Conservation (phyloP, 2,797 vertebrate species). For the Bradypus variegatus region DNA sequence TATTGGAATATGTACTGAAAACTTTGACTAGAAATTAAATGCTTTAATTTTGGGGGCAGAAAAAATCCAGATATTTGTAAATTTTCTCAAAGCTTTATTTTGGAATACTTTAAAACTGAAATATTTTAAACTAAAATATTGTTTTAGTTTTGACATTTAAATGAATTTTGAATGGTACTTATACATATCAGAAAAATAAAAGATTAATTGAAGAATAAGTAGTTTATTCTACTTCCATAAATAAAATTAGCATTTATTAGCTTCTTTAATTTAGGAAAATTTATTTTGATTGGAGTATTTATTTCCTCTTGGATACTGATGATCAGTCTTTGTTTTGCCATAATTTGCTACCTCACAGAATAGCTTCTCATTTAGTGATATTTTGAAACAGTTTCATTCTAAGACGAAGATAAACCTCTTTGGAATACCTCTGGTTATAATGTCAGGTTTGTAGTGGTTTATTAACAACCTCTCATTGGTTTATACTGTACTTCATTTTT, state of each 20-base stretch:
- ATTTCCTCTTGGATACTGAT: neutral
- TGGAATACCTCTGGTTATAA: neutral
- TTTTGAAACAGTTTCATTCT: neutral
- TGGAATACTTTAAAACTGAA: slow-evolving; percentile 6
- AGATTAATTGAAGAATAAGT: neutral
- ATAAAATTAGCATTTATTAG: slow-evolving; percentile 1
- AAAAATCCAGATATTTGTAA: neutral
- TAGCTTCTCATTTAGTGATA: slow-evolving; percentile 14
- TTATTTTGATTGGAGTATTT: slow-evolving; percentile 14
- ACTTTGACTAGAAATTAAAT: neutral
- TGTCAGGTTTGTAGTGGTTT: neutral
- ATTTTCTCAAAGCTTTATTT: slow-evolving; percentile 32
- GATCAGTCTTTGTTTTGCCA: slow-evolving; percentile 1
- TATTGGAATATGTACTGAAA: slow-evolving; percentile 10
- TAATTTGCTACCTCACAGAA: slow-evolving; percentile 8
- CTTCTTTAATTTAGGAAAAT: neutral
- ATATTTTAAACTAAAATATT: slow-evolving; percentile 2
- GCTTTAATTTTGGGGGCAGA: slow-evolving; percentile 7
- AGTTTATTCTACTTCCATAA: neutral
- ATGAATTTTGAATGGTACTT: neutral
- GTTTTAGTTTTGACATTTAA: slow-evolving; percentile 25
- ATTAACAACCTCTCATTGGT: neutral
- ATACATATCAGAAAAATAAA: slow-evolving; percentile 7
- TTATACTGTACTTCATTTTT: slow-evolving; percentile 11
- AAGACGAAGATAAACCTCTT: neutral